Base-by-base conservation (phyloP, 1,140 invertebrate species). In the Ostrea denselamellosa region DNA sequence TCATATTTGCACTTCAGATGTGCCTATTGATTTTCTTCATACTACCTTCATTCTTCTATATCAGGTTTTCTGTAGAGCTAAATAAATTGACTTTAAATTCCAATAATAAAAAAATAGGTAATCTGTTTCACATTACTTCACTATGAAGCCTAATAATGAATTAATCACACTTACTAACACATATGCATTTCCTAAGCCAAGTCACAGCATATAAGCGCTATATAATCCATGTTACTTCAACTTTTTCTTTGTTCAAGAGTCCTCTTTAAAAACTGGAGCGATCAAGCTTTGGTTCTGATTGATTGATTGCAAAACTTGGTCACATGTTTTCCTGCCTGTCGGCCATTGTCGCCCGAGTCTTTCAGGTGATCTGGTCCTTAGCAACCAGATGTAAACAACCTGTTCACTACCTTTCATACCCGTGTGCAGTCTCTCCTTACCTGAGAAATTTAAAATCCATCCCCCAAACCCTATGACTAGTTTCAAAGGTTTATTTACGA, bases 311-410 rank as follows among this genome's bases (percentile, higher is more conserved):
- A 83, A 54, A 83, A 83, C 51, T 83, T 83, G 82, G 82, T 83
- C 82, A 83, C 82, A 83, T 83, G 44, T 83, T 52, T 52, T 52
- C 28, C 53, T 83, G 82, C 8, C 82, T 52, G 82, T 53, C 82
- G 51, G 52, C 86, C 86, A 87, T 87, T 87, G 82, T 87, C 7
- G 44, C n/a, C 28, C 7, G 58, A 34, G n/a, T 83, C 56, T 58
- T 65, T 62, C 62, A 87, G 81, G 81, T 84, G 86, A 84, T 87
- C 81, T 14, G 44, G 65, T 84, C 44, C 86, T 83, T 87, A 44
- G 82, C 56, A 87, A 87, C 86, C 56, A 84, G 86, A 77, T 87
- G 86, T 87, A 87, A 87, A 87, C 86, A 87, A 87, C 22, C 81
- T 12, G 68, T 77, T 77, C 28, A 77, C 25, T 71, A 71, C 65